Evolutionary conservation across 1,140 invertebrate genomes (phyloP).

Genomic region (Bicyclus anynana): DNA sequence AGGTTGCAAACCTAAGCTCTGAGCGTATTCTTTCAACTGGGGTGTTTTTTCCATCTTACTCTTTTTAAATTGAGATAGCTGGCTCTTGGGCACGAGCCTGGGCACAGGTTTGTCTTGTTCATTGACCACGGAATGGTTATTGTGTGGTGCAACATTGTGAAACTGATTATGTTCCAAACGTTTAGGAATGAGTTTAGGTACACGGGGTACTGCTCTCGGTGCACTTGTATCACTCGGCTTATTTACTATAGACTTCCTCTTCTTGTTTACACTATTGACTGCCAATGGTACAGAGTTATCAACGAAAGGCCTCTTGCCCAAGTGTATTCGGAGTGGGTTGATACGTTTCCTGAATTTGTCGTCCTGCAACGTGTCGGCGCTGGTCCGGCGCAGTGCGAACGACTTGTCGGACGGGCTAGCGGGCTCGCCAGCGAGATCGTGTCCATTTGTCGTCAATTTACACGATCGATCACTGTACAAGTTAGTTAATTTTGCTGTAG

Average conservation of each 20-base stretch:
- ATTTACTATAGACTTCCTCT: constrained; percentile 45
- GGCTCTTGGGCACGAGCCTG: constrained; percentile 67
- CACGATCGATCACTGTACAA: constrained; percentile 50
- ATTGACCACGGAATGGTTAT: constrained; percentile 39
- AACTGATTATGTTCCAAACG: constrained; percentile 50
- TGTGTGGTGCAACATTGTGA: constrained; percentile 50
- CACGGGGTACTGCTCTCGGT: constrained; percentile 44
- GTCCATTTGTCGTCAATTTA: constrained; percentile 63
- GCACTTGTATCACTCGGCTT: constrained; percentile 53
- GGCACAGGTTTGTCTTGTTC: constrained; percentile 66
- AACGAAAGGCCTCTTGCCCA: constrained; percentile 66
- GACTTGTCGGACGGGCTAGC: constrained; percentile 46
- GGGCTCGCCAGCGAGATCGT: constrained; percentile 52
- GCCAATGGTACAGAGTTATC: constrained; percentile 48
- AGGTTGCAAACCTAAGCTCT: constrained; percentile 82
- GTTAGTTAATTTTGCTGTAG: constrained; percentile 45
- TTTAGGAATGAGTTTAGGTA: constrained; percentile 63
- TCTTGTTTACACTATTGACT: constrained; percentile 49
- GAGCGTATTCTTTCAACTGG: constrained; percentile 79
- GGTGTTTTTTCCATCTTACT: constrained; percentile 62
- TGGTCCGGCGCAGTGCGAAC: constrained; percentile 37
- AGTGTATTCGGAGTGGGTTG: constrained; percentile 65
- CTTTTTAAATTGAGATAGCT: constrained; percentile 64
- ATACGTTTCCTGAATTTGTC: constrained; percentile 61
- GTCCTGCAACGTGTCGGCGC: constrained; percentile 38